Evolutionary conservation across 37 sponge, comb jelly and placozoan genomes (phyloP), one percentile per base, ranked within the genome.

Genomic region (Corticium candelabrum): DNA sequence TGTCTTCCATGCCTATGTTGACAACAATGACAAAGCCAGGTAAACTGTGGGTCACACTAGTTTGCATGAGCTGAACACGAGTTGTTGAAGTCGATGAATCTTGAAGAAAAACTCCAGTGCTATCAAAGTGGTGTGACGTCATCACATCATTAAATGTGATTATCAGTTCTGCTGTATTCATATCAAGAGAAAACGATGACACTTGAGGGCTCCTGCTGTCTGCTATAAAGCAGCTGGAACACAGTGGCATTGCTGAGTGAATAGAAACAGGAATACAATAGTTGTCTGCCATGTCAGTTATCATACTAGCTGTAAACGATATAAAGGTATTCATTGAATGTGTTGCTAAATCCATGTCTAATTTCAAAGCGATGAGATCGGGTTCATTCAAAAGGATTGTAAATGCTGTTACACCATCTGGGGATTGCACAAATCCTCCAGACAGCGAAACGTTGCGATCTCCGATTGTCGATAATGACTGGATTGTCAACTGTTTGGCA

Each of bases 121-220:
- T 72, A 1, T 37, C 15, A 40, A 90, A 50, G 4, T 84, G 77
- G 3, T 67, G 15, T 1, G 88, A 84, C 0, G 56, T 41, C 35
- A 94, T 72, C 3, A 90, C 76, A 41, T 94, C 95, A 77, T 84
- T 86, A 74, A 94, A 94, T 1, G 89, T 85, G 38, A 94, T 82
- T 0, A 41, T 11, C 27, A 94, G 68, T 27, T 72, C 70, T 5
- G 86, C 91, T 5, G 35, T 29, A 76, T 94, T 86, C 86, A 94
- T 77, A 37, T 94, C 91, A 41, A 94, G 76, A 0, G 69, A 41
- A 80, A 90, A 90, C 0, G 38, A 43, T 1, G 81, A 75, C 7
- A 94, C 75, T 0, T 41, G 38, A 21, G 91, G 86, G 36, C 78
- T 84, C 1, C 86, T 74, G 1, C 82, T 78, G 39, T 85, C 86